Percentiles rank a stretch among this genome's conserved stretches.
Evolutionary conservation across 2,888 invertebrate genomes (phyloP).

Genomic region (Danaus chrysippus): DNA sequence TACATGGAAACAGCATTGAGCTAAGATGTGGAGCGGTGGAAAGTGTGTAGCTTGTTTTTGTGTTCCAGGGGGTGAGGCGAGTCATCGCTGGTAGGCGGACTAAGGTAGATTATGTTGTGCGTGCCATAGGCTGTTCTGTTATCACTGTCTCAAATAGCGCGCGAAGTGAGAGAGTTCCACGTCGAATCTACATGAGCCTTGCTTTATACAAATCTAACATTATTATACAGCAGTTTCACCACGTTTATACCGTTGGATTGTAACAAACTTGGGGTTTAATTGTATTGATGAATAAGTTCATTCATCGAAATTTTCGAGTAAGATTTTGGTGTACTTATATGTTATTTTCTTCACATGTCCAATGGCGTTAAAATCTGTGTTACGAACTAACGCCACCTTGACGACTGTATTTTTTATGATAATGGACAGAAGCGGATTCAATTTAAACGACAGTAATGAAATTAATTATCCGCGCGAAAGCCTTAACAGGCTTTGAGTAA

Average conservation of each 20-base stretch:
- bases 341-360: slow-evolving; percentile 13
- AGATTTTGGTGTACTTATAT: slow-evolving; percentile 14
- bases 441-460: slow-evolving; percentile 40
- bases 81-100: slow-evolving; percentile 72
- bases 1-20: slow-evolving; percentile 23
- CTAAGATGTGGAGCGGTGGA: slow-evolving; percentile 48
- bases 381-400: slow-evolving; percentile 33
- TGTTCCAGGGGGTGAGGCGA: slow-evolving; percentile 75
- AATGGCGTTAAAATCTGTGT: slow-evolving; percentile 31
- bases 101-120: slow-evolving; percentile 79
- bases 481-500: slow-evolving; percentile 31
- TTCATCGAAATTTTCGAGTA: slow-evolving; percentile 12
- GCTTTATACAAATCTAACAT: slow-evolving; percentile 29
- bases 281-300: slow-evolving; percentile 9
- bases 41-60: slow-evolving; percentile 75
- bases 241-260: slow-evolving; percentile 9
- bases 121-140: slow-evolving; percentile 79
- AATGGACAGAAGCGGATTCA: slow-evolving; percentile 38
- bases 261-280: slow-evolving; percentile 2
- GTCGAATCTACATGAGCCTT: slow-evolving; percentile 55
- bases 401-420: slow-evolving; percentile 36
- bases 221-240: slow-evolving; percentile 25
- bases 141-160: slow-evolving; percentile 75
- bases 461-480: slow-evolving; percentile 39
- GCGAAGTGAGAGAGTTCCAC: slow-evolving; percentile 68